Conservation (phyloP, 2,113 vertebrate genomes). For the Hipposideros armiger region DNA sequence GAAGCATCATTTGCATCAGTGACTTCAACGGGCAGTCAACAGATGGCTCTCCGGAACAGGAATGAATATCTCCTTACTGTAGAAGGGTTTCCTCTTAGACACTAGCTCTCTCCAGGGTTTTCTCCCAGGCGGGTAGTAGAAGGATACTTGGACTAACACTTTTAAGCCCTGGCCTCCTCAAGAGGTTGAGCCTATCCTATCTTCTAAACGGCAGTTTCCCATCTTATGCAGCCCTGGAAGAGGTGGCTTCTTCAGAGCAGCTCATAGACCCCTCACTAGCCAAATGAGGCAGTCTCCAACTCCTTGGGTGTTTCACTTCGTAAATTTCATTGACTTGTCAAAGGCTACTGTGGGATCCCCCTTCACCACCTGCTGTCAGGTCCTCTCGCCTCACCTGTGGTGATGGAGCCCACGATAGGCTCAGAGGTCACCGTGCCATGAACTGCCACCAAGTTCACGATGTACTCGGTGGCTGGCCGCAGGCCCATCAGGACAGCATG, state of each 20-base stretch:
- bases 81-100: background rate
- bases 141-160: background rate
- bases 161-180: background rate
- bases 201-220: background rate
- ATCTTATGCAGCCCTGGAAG: background rate
- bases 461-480: conserved; percentile 94
- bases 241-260: background rate
- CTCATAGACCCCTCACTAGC: background rate
- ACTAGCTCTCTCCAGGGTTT: background rate
- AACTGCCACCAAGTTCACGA: conserved; percentile 94
- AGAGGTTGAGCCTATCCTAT: background rate
- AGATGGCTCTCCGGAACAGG: background rate
- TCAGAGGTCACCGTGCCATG: conserved; percentile 93
- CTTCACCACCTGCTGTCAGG: background rate
- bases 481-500: conserved; percentile 91
- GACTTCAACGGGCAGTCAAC: background rate
- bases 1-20: background rate
- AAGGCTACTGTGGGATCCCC: background rate
- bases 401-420: conserved; percentile 93
- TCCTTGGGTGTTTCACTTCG: background rate
- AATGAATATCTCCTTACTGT: background rate
- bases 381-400: conserved; percentile 91
- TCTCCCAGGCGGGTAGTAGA: background rate
- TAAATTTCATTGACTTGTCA: background rate
- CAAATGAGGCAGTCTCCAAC: background rate